These are phyloP conservation scores for Linhomoeus sp. DNA, from an alignment of 2,888 invertebrate genomes.

Conservation along the genomic window DNA sequence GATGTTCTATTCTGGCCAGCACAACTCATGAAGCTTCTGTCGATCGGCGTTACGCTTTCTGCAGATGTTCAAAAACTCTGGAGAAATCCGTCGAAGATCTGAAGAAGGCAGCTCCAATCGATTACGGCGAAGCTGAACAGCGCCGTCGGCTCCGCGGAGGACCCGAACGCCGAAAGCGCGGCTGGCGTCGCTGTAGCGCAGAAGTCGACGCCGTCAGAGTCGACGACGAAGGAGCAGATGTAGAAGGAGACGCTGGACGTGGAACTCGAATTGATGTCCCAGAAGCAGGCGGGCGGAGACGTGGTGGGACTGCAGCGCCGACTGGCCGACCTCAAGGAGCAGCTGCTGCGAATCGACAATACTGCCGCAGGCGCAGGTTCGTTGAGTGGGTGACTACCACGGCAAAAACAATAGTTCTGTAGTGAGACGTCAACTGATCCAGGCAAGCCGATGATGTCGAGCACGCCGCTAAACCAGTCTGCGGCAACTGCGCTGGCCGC, in stretches of 20 bases:
- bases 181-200: slow-evolving; percentile 2
- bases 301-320: slow-evolving; percentile 45
- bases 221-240: neutral
- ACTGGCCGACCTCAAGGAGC: too few species aligned
- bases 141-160: neutral
- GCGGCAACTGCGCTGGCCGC: too few species aligned
- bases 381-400: too few species aligned
- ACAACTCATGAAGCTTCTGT: too few species aligned
- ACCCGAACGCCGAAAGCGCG: slow-evolving; percentile 22
- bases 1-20: too few species aligned
- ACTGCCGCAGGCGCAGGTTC: too few species aligned
- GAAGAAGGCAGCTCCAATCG: slow-evolving; percentile 39
- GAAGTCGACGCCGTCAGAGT: neutral
- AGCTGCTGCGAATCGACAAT: too few species aligned
- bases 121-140: slow-evolving; percentile 8
- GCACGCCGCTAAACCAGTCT: too few species aligned
- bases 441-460: too few species aligned
- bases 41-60: neutral
- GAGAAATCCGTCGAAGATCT: slow-evolving; percentile 62
- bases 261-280: slow-evolving; percentile 27
- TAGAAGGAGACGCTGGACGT: slow-evolving; percentile 25
- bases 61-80: slow-evolving; percentile 45
- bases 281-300: slow-evolving; percentile 46
- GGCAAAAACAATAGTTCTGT: too few species aligned
- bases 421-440: too few species aligned